Conservation (phyloP, 2,797 vertebrate genomes). For the Bovichtus variegatus region DNA sequence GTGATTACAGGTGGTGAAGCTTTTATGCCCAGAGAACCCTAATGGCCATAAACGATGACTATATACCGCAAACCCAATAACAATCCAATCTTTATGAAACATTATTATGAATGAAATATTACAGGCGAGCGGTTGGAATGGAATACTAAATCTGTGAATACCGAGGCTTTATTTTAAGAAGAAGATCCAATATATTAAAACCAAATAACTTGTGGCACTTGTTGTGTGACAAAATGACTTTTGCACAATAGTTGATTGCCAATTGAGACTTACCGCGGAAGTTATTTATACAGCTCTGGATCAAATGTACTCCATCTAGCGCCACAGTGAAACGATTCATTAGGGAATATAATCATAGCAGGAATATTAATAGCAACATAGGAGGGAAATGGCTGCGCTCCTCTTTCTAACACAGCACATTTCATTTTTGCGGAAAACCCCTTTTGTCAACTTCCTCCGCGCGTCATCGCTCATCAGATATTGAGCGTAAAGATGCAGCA, state of each 20-base stretch:
- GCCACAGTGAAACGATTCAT: constrained; percentile 38
- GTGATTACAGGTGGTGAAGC: not conserved
- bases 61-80: not conserved
- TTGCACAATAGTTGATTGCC: constrained; percentile 20
- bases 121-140: not conserved
- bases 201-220: not conserved
- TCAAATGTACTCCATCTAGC: constrained; percentile 11
- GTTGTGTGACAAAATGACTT: constrained; percentile 28
- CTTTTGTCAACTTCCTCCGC: constrained; percentile 13
- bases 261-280: not conserved
- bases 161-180: constrained; percentile 11
- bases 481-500: constrained; percentile 42
- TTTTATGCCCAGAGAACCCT: not conserved
- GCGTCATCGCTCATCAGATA: constrained; percentile 62
- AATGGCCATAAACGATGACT: not conserved
- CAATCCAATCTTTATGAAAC: not conserved
- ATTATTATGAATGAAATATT: not conserved
- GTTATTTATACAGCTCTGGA: constrained; percentile 25
- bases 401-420: not conserved
- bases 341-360: not conserved
- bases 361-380: not conserved
- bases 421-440: not conserved
- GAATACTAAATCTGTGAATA: not conserved
- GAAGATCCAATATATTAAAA: constrained; percentile 5
- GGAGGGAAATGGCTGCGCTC: not conserved